A percentile compares a stretch with the other conserved stretches of the same genome.
These are phyloP conservation scores for Pristionchus exspectatus DNA, from an alignment of 2,888 invertebrate genomes.

Conservation along the genomic window DNA sequence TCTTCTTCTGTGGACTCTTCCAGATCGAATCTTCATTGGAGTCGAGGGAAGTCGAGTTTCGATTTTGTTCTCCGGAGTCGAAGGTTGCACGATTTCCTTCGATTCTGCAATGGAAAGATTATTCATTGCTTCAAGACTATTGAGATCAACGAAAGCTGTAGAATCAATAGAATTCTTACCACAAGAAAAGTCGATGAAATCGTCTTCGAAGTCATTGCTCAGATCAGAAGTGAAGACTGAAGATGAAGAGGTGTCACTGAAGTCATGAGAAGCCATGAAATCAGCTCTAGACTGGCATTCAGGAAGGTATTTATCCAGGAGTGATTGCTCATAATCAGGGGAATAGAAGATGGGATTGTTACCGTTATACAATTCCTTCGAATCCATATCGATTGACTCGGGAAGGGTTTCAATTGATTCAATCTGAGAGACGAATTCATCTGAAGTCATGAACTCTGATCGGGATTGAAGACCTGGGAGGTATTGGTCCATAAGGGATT, in stretches of 20 bases:
- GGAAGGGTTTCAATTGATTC: neutral
- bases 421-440: neutral
- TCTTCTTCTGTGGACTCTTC: neutral
- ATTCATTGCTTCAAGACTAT: neutral
- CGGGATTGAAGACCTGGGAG: neutral
- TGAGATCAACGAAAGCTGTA: neutral
- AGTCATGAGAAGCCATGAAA: neutral
- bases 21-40: neutral
- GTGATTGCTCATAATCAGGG: neutral
- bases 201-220: neutral
- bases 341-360: neutral
- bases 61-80: neutral
- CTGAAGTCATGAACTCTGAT: constrained; percentile 4
- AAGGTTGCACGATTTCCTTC: neutral
- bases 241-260: neutral
- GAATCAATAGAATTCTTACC: neutral
- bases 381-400: neutral
- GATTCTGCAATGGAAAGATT: neutral
- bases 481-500: constrained; percentile 59
- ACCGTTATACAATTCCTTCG: neutral
- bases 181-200: neutral
- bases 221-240: neutral
- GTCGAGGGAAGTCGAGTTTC: neutral
- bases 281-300: neutral
- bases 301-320: neutral